Conservation (phyloP, 1,140 invertebrate genomes). For the Scylla paramamosain region DNA sequence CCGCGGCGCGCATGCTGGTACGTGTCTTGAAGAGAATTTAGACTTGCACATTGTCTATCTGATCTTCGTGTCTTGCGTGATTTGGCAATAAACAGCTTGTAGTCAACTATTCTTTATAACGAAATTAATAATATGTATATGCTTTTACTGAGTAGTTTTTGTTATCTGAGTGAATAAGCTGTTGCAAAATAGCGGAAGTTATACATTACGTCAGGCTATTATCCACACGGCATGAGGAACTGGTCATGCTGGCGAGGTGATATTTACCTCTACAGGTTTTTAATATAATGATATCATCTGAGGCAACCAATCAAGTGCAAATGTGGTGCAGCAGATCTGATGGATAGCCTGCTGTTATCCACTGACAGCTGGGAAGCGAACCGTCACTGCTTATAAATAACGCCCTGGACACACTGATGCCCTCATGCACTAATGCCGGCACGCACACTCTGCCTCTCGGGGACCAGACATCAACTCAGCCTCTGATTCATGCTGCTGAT, state of each 20-base stretch:
- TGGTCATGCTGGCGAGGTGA: too few species aligned
- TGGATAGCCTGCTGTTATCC: not conserved
- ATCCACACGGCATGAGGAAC: too few species aligned
- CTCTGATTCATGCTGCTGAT: not conserved
- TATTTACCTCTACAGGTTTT: too few species aligned
- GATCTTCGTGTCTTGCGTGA: too few species aligned
- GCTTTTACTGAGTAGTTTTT: too few species aligned
- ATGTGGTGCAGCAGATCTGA: not conserved
- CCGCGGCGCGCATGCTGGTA: slow-evolving; percentile 32
- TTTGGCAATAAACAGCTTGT: too few species aligned
- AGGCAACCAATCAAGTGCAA: not conserved
- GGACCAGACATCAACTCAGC: not conserved
- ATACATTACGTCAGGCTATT: too few species aligned
- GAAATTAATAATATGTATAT: too few species aligned
- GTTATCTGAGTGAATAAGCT: too few species aligned
- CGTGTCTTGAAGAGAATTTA: not conserved
- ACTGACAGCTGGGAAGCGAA: not conserved
- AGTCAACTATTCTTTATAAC: too few species aligned
- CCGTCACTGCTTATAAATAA: not conserved
- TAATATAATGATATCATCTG: not conserved
- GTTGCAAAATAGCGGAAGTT: too few species aligned
- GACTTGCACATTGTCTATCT: not conserved
- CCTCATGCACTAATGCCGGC: not conserved
- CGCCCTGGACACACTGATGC: not conserved
- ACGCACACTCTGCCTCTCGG: not conserved